phyloP scores from a whole-genome alignment of 2,797 vertebrate species.

The Austrolebias charrua region DNA sequence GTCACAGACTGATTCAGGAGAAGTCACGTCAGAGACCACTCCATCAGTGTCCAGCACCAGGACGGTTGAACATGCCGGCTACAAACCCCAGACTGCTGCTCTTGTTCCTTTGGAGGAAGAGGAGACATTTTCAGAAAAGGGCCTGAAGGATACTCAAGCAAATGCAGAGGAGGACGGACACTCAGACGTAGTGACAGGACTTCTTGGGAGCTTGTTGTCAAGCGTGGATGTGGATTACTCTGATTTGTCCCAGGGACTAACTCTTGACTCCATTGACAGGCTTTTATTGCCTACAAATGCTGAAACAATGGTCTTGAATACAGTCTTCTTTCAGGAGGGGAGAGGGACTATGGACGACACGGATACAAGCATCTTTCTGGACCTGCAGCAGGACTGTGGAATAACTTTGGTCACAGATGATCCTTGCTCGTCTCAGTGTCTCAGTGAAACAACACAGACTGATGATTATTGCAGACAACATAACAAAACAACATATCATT shows the following conservation, averaged over 20 bases:
- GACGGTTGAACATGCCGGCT: conserved; percentile 52
- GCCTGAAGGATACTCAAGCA: conserved; percentile 12
- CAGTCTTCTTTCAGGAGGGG: conserved; percentile 8
- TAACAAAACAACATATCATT: too few species aligned
- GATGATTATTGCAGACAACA: conserved; percentile 74
- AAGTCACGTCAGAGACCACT: background rate
- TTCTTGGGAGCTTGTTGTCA: conserved; percentile 48
- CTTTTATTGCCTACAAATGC: conserved; percentile 30
- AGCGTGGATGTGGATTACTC: conserved; percentile 47
- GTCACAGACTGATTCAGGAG: background rate
- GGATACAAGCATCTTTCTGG: conserved; percentile 24
- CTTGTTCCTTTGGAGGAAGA: background rate
- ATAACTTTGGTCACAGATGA: conserved; percentile 66
- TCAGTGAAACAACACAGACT: conserved; percentile 21
- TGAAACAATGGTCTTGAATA: conserved; percentile 9
- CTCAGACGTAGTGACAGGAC: conserved; percentile 22
- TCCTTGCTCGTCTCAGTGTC: conserved; percentile 57
- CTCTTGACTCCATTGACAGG: conserved; percentile 18
- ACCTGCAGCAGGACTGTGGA: conserved; percentile 58
- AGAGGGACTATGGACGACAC: background rate
- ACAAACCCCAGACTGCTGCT: conserved; percentile 80
- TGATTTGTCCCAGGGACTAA: conserved; percentile 3
- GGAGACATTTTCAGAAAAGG: conserved; percentile 45
- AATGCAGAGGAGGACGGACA: conserved; percentile 24
- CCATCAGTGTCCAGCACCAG: background rate